These are phyloP conservation scores for Percina caprodes DNA, from an alignment of 2,113 vertebrate species.

Conservation along the genomic window DNA sequence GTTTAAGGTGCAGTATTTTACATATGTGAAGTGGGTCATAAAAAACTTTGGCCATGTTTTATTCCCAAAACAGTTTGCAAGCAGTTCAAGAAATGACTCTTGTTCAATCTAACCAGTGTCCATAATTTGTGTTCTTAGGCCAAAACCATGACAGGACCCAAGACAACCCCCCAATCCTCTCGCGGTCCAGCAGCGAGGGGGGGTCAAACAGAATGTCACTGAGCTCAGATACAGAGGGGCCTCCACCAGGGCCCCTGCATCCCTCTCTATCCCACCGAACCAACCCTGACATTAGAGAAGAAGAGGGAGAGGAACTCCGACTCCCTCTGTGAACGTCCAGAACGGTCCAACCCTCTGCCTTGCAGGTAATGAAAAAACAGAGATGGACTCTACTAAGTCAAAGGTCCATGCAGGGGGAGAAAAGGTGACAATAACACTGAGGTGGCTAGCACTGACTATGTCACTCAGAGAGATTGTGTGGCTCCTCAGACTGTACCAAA, in stretches of 20 bases:
- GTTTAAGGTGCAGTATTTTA: not conserved
- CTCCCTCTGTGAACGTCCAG: constrained; percentile 42
- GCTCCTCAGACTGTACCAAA: constrained; percentile 44
- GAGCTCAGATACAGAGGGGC: constrained; percentile 92
- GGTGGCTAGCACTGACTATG: constrained; percentile 1
- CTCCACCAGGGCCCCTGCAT: constrained; percentile 79
- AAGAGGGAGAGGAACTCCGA: constrained; percentile 85
- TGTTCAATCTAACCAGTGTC: not conserved
- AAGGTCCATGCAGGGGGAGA: not conserved
- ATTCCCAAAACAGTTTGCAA: not conserved
- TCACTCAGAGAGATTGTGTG: constrained; percentile 17
- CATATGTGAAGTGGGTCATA: not conserved
- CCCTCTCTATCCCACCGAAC: constrained; percentile 80
- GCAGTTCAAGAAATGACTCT: not conserved
- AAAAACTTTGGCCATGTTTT: not conserved
- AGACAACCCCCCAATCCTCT: constrained; percentile 85
- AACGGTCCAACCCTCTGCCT: constrained; percentile 44
- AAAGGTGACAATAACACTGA: not conserved
- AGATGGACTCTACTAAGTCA: constrained; percentile 27
- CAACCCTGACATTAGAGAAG: constrained; percentile 94
- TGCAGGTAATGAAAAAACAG: constrained; percentile 26
- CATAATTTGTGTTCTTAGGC: constrained; percentile 47
- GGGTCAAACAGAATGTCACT: constrained; percentile 94
- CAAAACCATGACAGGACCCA: constrained; percentile 85
- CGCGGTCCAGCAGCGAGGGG: constrained; percentile 87